A percentile compares a stretch with the other conserved stretches of the same genome.
Conservation (phyloP, 2,113 vertebrate genomes). For the Crotalus tigris region DNA sequence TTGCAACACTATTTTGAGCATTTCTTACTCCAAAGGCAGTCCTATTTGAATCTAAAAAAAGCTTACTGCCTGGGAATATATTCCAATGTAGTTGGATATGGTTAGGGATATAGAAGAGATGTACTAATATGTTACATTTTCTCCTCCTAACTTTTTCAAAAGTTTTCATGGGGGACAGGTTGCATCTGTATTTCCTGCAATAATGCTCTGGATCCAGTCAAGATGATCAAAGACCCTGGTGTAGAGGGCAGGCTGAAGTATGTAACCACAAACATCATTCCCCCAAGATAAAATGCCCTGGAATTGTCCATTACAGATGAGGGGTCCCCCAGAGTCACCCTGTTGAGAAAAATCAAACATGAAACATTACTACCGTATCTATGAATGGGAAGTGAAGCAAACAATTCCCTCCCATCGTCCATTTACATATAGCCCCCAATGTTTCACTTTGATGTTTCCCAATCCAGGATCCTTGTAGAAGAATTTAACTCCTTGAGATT, state of each 20-base stretch:
- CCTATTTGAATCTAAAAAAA: not conserved
- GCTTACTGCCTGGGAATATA: not conserved
- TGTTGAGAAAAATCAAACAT: slow-evolving; percentile 31
- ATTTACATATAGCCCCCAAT: not conserved
- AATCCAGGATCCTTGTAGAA: not conserved
- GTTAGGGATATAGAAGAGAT: not conserved
- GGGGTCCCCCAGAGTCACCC: slow-evolving; percentile 77
- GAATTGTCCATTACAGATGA: slow-evolving; percentile 70
- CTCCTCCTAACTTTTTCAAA: not conserved
- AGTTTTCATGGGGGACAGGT: not conserved
- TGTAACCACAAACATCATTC: no score
- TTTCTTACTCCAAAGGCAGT: not conserved
- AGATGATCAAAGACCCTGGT: slow-evolving; percentile 73
- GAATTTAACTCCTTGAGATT: not conserved
- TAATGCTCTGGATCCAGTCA: slow-evolving; percentile 70
- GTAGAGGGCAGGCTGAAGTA: slow-evolving; percentile 61
- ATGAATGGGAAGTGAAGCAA: not conserved
- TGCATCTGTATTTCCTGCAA: not conserved
- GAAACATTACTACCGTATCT: not conserved
- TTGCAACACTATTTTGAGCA: no score
- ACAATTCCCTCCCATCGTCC: not conserved
- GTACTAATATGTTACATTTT: accelerated
- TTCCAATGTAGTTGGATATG: not conserved
- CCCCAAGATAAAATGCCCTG: slow-evolving; percentile 61
- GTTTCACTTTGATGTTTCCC: not conserved